Base-by-base conservation (phyloP, 2,888 invertebrate species). In the Scrobipalpa costella region DNA sequence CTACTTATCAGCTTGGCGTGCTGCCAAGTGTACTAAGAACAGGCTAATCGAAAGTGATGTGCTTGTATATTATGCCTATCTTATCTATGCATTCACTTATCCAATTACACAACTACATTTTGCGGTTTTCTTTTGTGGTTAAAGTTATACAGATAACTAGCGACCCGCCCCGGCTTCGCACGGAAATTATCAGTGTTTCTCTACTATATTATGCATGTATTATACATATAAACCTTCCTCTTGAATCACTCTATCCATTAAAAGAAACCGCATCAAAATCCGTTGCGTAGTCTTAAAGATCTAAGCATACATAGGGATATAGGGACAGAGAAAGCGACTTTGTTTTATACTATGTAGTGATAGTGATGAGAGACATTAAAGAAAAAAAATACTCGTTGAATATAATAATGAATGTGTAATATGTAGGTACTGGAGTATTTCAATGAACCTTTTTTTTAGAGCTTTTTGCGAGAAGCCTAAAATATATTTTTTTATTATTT, bases 1-100 rank as follows among this genome's bases (percentile, higher is more conserved):
- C n/a, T 9, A 27, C 27, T 27, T 27, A 44, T 44, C 44, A 44
- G 15, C 9, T 15, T 44, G 44, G 44, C 44, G 15, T 15, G 44
- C n/a, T 44, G n/a, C 44, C 44, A 44, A 44, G n/a, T 15, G 44
- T 15, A n/a, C 44, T 44, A 44, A 44, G 50, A 13, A 52, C 50
- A 3, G 50, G 7, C 50, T 52, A 52, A 52, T 52, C 50, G 50
- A 52, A 52, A 21, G 27, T 21, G 50, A 52, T 52, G 50, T 11
- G 9, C 13, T 13, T 52, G 50, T 52, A 52, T 52, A 27, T 21
- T 52, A 21, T 8, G 9, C 27, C 50, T 52, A 52, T 52, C 50
- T 52, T 21, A 52, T 52, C 50, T 52, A 7, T 27, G 27, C 27
- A 52, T 52, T 52, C 11, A 21, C 50, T 52, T 21, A 52, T 52